A percentile compares a stretch with the other conserved stretches of the same genome.
phyloP scores from a whole-genome alignment of 30 jellyfish, hydroid and myxozoan species.

The Cassiopea xamachana region DNA sequence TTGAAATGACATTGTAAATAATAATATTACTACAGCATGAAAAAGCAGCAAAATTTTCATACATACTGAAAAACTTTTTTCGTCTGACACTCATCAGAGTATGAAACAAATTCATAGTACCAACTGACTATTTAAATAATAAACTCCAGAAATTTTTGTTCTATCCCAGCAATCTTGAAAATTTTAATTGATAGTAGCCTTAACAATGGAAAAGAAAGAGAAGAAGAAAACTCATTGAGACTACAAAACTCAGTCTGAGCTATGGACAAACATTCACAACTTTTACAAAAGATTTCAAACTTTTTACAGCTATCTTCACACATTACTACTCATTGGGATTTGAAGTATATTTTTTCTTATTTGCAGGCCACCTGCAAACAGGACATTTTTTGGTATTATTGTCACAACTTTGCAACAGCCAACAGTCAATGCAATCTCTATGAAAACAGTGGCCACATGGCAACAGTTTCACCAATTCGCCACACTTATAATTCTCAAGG shows the following conservation, averaged over 20 bases:
- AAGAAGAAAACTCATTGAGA: too few relatives aligned
- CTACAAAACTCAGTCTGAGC: background rate
- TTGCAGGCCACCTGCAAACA: conserved; percentile 94
- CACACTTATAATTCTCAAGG: conserved; percentile 77
- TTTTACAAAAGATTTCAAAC: background rate
- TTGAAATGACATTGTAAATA: background rate
- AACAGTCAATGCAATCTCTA: conserved; percentile 72
- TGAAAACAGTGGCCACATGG: conserved; percentile 96
- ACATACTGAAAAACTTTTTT: background rate
- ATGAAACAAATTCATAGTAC: background rate
- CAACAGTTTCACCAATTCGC: conserved; percentile 68
- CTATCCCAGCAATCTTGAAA: too few relatives aligned
- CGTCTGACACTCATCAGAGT: background rate
- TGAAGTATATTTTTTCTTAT: conserved; percentile 30
- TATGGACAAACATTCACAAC: background rate
- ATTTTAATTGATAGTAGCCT: too few relatives aligned
- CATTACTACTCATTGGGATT: background rate
- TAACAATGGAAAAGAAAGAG: too few relatives aligned
- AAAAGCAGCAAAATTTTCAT: background rate
- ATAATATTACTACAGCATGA: background rate
- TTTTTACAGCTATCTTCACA: background rate
- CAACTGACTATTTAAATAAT: too few relatives aligned
- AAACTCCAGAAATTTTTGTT: too few relatives aligned
- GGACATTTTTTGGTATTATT: conserved; percentile 81
- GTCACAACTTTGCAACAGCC: conserved; percentile 68